Conservation (phyloP, 2,888 invertebrate species). For the Meta bourneti region DNA sequence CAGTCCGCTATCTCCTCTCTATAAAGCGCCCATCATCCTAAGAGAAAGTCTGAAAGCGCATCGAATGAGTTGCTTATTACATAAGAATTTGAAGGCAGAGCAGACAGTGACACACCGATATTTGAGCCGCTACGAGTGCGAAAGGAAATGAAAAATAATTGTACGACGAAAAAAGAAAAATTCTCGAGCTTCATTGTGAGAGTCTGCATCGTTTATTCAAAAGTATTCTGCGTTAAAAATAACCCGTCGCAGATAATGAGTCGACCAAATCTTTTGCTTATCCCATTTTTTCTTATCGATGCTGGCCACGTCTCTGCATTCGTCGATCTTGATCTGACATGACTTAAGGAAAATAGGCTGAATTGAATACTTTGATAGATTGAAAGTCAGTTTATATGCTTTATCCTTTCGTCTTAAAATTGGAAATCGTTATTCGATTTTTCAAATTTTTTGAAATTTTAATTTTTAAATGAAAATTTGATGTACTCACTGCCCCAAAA, state of each 20-base stretch:
- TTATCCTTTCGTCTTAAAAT: too few relatives aligned
- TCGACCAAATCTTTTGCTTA: too few relatives aligned
- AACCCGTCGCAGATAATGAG: not conserved
- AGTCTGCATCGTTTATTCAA: not conserved
- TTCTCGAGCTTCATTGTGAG: not conserved
- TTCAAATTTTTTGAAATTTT: too few relatives aligned
- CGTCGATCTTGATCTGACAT: too few relatives aligned
- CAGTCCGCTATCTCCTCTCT: not conserved
- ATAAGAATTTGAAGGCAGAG: not conserved
- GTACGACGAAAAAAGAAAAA: not conserved
- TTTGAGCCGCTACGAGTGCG: not conserved
- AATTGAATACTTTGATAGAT: too few relatives aligned
- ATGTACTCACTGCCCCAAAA: too few relatives aligned
- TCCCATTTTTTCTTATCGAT: too few relatives aligned
- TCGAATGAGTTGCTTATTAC: not conserved
- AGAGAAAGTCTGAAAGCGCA: not conserved
- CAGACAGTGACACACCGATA: not conserved
- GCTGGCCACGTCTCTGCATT: too few relatives aligned
- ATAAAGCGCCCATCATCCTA: not conserved
- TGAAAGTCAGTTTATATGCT: too few relatives aligned
- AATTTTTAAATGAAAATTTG: too few relatives aligned
- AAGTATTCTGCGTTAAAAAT: not conserved
- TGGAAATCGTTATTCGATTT: too few relatives aligned
- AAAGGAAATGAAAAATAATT: not conserved
- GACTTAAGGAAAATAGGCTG: too few relatives aligned